These are phyloP conservation scores for Camponotus fellah DNA, from an alignment of 2,888 invertebrate species.

Conservation along the genomic window DNA sequence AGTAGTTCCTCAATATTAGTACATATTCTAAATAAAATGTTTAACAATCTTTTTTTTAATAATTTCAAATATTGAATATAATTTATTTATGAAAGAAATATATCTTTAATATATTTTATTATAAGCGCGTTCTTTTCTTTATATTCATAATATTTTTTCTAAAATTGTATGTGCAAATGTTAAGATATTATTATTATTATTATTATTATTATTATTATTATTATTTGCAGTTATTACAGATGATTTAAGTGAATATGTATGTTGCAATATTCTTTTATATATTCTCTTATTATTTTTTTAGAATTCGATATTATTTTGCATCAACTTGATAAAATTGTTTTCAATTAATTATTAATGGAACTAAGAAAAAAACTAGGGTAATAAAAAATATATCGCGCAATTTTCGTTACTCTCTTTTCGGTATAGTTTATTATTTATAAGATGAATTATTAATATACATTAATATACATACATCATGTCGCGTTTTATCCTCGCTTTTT, in stretches of 20 bases:
- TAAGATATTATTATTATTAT: slow-evolving; percentile 4
- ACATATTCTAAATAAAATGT: not conserved
- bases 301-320: slow-evolving; percentile 4
- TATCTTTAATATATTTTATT: not conserved
- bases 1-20: slow-evolving; percentile 8
- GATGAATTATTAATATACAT: slow-evolving; percentile 35
- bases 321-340: slow-evolving; percentile 24
- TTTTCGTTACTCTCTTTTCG: slow-evolving; percentile 7
- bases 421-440: slow-evolving; percentile 38
- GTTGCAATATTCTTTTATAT: not conserved
- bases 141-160: not conserved
- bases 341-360: slow-evolving; percentile 25
- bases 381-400: slow-evolving; percentile 18
- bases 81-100: not conserved
- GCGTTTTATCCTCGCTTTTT: slow-evolving; percentile 14
- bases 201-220: not conserved
- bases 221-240: not conserved
- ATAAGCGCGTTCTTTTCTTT: not conserved
- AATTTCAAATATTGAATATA: not conserved
- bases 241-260: not conserved
- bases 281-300: not conserved
- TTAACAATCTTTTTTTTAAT: not conserved
- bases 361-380: not conserved
- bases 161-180: not conserved
- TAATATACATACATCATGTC: slow-evolving; percentile 22